Conservation (phyloP, 2,888 invertebrate species). For the Idaea straminata region DNA sequence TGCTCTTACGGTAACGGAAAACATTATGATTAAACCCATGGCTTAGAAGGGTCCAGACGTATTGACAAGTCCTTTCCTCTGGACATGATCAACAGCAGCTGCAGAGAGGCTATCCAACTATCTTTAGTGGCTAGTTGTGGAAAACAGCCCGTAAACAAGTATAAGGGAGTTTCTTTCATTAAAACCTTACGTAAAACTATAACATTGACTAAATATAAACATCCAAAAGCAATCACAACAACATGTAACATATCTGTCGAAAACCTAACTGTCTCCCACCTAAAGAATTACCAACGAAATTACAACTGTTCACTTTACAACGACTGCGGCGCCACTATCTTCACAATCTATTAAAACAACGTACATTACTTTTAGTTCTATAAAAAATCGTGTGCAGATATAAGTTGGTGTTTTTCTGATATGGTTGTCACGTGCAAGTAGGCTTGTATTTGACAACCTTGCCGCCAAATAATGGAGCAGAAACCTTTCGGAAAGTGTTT, state of each 20-base stretch:
- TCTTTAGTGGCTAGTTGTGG: too few relatives aligned
- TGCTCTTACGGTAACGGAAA: too few relatives aligned
- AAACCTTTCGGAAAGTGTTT: neutral
- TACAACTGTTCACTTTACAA: neutral
- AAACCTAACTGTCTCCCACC: neutral
- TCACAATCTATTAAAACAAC: neutral
- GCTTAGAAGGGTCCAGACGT: too few relatives aligned
- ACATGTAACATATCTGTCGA: neutral
- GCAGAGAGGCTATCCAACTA: too few relatives aligned
- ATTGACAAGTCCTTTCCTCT: too few relatives aligned
- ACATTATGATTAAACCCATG: too few relatives aligned
- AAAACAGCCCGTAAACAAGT: too few relatives aligned
- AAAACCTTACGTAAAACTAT: too few relatives aligned
- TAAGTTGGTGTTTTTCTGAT: neutral
- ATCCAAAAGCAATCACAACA: neutral
- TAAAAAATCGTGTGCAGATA: neutral
- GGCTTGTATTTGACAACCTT: neutral
- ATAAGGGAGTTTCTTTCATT: too few relatives aligned
- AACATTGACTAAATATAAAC: too few relatives aligned
- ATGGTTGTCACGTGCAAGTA: neutral
- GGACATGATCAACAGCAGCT: too few relatives aligned
- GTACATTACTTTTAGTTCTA: neutral
- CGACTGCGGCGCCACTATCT: neutral
- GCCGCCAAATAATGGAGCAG: neutral
- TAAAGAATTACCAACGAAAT: neutral